These are phyloP conservation scores for Bombus difficillimus DNA, from an alignment of 1,140 invertebrate species.

Conservation along the genomic window DNA sequence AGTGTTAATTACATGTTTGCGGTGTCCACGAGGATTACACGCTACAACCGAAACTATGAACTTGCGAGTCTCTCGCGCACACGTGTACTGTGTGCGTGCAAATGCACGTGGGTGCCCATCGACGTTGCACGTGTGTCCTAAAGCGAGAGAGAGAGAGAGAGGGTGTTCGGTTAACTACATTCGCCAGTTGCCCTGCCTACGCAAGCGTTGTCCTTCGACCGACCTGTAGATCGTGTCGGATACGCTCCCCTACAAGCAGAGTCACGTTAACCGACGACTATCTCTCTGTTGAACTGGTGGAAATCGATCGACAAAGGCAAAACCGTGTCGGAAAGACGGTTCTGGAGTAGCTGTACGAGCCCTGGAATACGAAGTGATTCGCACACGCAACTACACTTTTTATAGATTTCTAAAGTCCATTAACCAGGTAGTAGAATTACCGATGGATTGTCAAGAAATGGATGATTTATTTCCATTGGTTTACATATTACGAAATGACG, in stretches of 20 bases:
- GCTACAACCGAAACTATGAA: constrained; percentile 82
- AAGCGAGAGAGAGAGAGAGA: not conserved
- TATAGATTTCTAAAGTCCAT: too few species aligned
- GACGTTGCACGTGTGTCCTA: not conserved
- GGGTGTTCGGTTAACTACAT: constrained; percentile 48
- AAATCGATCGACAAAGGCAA: constrained; percentile 25
- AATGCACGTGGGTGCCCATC: not conserved
- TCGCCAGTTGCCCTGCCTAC: constrained; percentile 4
- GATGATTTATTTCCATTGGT: too few species aligned
- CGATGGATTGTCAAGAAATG: too few species aligned
- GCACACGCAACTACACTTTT: too few species aligned
- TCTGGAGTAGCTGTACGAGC: not conserved
- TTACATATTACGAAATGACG: too few species aligned
- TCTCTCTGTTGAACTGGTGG: constrained; percentile 17
- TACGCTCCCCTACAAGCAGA: constrained; percentile 32
- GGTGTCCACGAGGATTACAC: constrained; percentile 82
- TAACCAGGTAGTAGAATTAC: too few species aligned
- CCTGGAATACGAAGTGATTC: too few species aligned
- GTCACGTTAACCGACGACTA: constrained; percentile 19
- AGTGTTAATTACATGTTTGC: constrained; percentile 83
- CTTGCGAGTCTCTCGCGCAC: constrained; percentile 49
- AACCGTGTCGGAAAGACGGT: not conserved
- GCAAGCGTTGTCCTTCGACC: constrained; percentile 52
- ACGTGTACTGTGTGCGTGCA: constrained; percentile 19
- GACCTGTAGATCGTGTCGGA: constrained; percentile 56